Evolutionary conservation across 1,140 invertebrate genomes (phyloP), one percentile per base, ranked within the genome.

Genomic region (Cardiocondyla obscurior): DNA sequence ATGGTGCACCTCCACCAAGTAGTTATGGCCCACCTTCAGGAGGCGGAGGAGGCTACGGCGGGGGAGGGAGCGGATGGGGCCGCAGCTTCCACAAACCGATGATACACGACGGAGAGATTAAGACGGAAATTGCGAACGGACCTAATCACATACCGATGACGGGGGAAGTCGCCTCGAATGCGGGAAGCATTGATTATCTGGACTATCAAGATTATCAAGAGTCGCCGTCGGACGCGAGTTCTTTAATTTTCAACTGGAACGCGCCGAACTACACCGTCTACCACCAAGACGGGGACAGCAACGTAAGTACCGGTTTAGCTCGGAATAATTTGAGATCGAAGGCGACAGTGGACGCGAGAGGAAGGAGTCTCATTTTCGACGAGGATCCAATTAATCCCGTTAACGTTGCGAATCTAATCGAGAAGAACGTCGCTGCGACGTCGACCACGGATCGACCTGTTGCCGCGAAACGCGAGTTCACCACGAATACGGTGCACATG

Each of bases 41-140:
- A 19, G 87, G 84, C 14, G 92, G 90, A 72, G 89, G 88, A 8
- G 91, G 91, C 8, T 90, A 90, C 36, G 87, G 89, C n/a, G 82
- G 84, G 14, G 87, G 84, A n/a, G 87, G 91, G 7, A 85, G 88
- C 14, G 91, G 92, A 7, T 94, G 93, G 93, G 93, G 93, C 4
- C 89, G 93, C 28, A 94, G 93, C 55, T 93, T 94, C 28, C 74
- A 90, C 49, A 90, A 88, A 44, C 49, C 86, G 2, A 79, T 87
- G 51, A 86, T 85, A 25, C 19, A 65, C n/a, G 46, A 42, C 6
- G 33, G n/a, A 30, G 12, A 10, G 0, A 49, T 22, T 19, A 19
- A 44, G 36, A 25, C 25, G 0, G 44, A 28, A 6, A 14, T n/a
- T 8, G 22, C 39, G 1, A 19, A 62, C 3, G 46, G 3, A 42